Evolutionary conservation across 1,140 invertebrate genomes (phyloP).

Genomic region (Dufourea novaeangliae): DNA sequence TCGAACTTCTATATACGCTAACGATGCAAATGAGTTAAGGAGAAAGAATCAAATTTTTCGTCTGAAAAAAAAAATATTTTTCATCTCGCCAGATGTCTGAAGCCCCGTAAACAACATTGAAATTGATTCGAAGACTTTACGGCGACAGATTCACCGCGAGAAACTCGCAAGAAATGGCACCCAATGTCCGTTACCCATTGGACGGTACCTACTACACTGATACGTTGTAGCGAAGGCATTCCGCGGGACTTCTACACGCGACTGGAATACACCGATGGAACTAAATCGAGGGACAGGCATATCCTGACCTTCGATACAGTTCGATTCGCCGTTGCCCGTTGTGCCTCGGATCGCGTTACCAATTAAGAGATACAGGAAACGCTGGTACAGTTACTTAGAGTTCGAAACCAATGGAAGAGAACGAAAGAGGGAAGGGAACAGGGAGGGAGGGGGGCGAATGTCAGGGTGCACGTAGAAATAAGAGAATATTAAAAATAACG

Average conservation of each 20-base stretch:
- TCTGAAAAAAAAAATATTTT: no score
- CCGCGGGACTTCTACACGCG: slow-evolving; percentile 10
- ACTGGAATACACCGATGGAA: slow-evolving; percentile 15
- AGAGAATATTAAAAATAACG: background rate
- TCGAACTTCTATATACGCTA: no score
- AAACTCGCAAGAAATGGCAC: background rate
- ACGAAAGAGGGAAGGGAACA: background rate
- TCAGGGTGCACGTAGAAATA: slow-evolving; percentile 15
- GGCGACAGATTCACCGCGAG: background rate
- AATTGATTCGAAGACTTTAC: background rate
- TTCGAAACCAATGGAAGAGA: slow-evolving; percentile 34
- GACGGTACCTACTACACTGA: background rate
- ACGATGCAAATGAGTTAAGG: no score
- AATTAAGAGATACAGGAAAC: slow-evolving; percentile 71
- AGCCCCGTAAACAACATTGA: no score
- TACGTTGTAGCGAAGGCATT: background rate
- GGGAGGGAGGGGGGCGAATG: background rate
- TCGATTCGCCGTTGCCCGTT: slow-evolving; percentile 54
- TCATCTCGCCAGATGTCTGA: no score
- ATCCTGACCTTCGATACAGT: slow-evolving; percentile 63
- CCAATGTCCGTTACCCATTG: background rate
- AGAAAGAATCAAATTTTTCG: no score
- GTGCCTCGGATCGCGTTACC: slow-evolving; percentile 56
- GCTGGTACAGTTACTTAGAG: slow-evolving; percentile 63
- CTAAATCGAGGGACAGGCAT: slow-evolving; percentile 32